Base-by-base conservation (phyloP, 2,113 vertebrate genomes). In the Formicarius rufipectus region DNA sequence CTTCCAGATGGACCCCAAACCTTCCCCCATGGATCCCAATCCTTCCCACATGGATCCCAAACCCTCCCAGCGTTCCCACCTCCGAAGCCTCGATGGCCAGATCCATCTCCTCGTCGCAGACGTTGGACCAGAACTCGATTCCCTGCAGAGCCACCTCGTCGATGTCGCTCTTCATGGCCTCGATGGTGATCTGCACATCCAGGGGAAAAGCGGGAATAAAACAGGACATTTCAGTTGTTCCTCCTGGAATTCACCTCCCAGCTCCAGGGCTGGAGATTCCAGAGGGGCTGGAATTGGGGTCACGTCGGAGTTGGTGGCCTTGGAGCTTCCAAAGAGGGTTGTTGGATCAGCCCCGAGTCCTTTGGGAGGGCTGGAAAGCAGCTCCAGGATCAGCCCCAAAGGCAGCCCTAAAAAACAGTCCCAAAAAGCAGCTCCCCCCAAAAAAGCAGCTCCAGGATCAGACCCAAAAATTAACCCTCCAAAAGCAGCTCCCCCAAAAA, bases 51-150 rank as follows among this genome's bases (percentile, higher is more conserved):
- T 2, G 6, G 10, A 6, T 17, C 4, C 42, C 16, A 17, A 16
- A 14, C 14, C 19, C 22, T 47, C 45, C 45, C 15, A 4, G 30
- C 8, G 20, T 12, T 4, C 80, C 21, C 90, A 99, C 99, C 98
- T 99, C 99, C 1, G 99, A 99, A 12, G 99, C 99, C 88, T 99
- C 99, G 35, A 99, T 99, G 89, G 99, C 99, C 96, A 99, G 94
- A 89, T 99, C 99, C 99, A 99, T 99, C 97, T 99, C 99, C 96
- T 99, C 99, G n/a, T 99, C 99, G 9, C 99, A 99, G 18, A 99
- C 99, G 12, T 99, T 99, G 79, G 99, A 99, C 99, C 99, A 99
- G 98, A 99, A 99, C 97, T 99, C 99, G 39, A 99, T 99, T 17
- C 99, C 99, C 96, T 99, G 99, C 7, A 99, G 98, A 72, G 99